A percentile compares a stretch with the other conserved stretches of the same genome.
These are phyloP conservation scores for Drosophila rubida DNA, from an alignment of 2,888 invertebrate species.

Conservation along the genomic window DNA sequence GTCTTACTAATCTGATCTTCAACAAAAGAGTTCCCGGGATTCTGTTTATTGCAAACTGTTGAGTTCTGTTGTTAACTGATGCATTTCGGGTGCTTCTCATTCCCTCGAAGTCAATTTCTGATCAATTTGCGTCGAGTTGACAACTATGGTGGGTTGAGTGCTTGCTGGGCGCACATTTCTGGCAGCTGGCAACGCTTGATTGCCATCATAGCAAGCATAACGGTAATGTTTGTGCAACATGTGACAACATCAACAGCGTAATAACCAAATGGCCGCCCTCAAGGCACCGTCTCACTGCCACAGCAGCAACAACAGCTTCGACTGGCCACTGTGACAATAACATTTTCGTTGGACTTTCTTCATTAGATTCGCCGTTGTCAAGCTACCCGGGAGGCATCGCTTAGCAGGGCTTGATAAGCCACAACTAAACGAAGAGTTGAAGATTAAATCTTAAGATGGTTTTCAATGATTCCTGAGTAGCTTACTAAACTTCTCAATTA, in stretches of 20 bases:
- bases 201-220: slow-evolving; percentile 50
- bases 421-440: too few relatives aligned
- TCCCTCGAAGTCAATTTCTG: not conserved
- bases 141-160: not conserved
- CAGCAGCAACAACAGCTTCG: not conserved
- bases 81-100: not conserved
- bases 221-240: slow-evolving; percentile 67
- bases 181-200: slow-evolving; percentile 41
- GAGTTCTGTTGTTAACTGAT: not conserved
- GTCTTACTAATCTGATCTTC: too few relatives aligned
- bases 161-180: slow-evolving; percentile 9
- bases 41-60: too few relatives aligned
- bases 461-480: too few relatives aligned
- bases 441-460: too few relatives aligned
- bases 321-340: slow-evolving; percentile 45
- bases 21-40: too few relatives aligned
- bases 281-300: slow-evolving; percentile 6
- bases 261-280: slow-evolving; percentile 34
- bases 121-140: slow-evolving; percentile 2
- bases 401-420: not conserved
- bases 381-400: not conserved
- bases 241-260: slow-evolving; percentile 63
- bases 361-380: slow-evolving; percentile 22
- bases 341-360: slow-evolving; percentile 24
- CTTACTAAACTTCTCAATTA: too few relatives aligned